Percentiles rank a stretch among this genome's conserved stretches.
phyloP scores from a whole-genome alignment of 1,140 invertebrate species.

The Pogonomyrmex barbatus region DNA sequence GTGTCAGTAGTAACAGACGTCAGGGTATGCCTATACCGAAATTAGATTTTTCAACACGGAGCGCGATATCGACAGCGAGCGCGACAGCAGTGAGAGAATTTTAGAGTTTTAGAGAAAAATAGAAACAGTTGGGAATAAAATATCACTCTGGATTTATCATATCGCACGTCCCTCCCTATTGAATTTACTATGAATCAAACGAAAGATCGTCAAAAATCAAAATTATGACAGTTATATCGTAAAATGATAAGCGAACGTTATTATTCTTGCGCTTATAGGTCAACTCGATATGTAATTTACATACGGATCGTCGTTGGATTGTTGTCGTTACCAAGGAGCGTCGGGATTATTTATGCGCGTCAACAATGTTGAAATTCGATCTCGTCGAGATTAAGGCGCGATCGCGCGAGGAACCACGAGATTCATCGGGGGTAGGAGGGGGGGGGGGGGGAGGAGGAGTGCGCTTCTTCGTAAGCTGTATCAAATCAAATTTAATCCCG shows the following conservation, averaged over 20 bases:
- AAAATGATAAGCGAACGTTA: not conserved
- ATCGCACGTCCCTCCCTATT: not conserved
- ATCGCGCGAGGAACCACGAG: not conserved
- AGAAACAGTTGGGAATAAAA: not conserved
- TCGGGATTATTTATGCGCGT: not conserved
- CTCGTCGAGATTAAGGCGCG: not conserved
- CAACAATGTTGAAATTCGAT: slow-evolving; percentile 5
- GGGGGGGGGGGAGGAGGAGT: not conserved
- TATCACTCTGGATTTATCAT: not conserved
- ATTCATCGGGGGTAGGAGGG: not conserved
- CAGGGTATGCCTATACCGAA: not conserved
- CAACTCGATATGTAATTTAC: slow-evolving; percentile 3
- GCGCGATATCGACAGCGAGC: no score
- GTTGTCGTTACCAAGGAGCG: not conserved
- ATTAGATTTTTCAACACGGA: not conserved
- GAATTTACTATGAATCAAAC: not conserved
- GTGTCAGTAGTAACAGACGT: not conserved
- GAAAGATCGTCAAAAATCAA: not conserved
- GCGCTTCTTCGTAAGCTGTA: not conserved
- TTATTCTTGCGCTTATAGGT: slow-evolving; percentile 11
- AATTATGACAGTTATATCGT: not conserved
- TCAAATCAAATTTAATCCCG: slow-evolving; percentile 5
- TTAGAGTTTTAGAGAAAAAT: not conserved
- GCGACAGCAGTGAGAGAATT: not conserved
- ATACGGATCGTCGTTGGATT: not conserved